phyloP scores from a whole-genome alignment of 2,113 vertebrate genomes.

The Seriola quinqueradiata region DNA sequence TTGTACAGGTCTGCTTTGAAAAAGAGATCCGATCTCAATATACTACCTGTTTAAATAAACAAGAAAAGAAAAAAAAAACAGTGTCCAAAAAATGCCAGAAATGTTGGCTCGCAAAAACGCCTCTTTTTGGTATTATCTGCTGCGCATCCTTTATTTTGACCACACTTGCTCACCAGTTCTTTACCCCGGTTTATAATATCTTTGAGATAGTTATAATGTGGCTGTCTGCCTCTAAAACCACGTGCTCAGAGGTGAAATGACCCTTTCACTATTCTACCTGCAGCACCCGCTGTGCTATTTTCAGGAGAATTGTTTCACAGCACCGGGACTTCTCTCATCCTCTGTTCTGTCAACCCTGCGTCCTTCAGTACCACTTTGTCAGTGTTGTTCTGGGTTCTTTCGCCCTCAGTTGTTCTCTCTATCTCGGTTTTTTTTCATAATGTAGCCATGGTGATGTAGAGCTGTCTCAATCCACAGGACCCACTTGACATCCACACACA shows the following conservation, averaged over 20 bases:
- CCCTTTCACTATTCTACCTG: slow-evolving; percentile 17
- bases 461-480: slow-evolving; percentile 40
- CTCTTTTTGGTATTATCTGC: too few species aligned
- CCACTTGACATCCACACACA: slow-evolving; percentile 17
- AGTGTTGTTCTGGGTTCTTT: slow-evolving; percentile 22
- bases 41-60: too few species aligned
- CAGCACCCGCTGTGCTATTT: slow-evolving; percentile 29
- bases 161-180: too few species aligned
- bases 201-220: slow-evolving; percentile 9
- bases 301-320: slow-evolving; percentile 26
- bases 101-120: too few species aligned
- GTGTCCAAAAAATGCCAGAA: too few species aligned
- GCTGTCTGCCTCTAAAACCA: slow-evolving; percentile 19
- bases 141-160: too few species aligned
- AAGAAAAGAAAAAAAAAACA: too few species aligned
- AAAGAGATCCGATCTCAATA: too few species aligned
- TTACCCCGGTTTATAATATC: neutral
- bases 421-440: slow-evolving; percentile 45
- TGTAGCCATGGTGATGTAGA: slow-evolving; percentile 70
- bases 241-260: slow-evolving; percentile 26
- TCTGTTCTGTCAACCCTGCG: slow-evolving; percentile 52
- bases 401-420: slow-evolving; percentile 11
- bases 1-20: too few species aligned
- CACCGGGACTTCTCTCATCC: slow-evolving; percentile 43
- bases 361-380: slow-evolving; percentile 60